These are phyloP conservation scores for Ia io DNA, from an alignment of 2,113 vertebrate species.

Conservation along the genomic window DNA sequence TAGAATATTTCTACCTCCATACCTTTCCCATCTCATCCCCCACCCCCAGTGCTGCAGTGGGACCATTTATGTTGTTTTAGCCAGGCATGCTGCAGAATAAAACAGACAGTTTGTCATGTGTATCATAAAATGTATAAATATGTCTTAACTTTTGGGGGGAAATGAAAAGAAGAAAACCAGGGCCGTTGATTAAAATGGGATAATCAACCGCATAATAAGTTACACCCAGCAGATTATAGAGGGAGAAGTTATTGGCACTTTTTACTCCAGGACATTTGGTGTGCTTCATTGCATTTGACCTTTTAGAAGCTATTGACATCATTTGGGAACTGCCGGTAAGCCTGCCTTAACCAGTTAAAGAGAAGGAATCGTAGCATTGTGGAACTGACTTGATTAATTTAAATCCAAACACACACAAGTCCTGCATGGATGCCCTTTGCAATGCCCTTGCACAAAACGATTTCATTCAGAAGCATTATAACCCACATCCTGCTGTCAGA, in stretches of 20 bases:
- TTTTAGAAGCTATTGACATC: constrained; percentile 38
- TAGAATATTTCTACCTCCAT: not conserved
- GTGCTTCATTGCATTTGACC: constrained; percentile 7
- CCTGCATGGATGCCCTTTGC: constrained; percentile 17
- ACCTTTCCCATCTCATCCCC: not conserved
- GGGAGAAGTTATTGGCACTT: not conserved
- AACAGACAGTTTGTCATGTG: not conserved
- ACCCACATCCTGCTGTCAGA: not conserved
- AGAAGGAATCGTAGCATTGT: constrained; percentile 43
- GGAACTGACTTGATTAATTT: constrained; percentile 58
- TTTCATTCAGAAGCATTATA: not conserved
- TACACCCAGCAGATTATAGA: not conserved
- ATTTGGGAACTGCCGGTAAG: constrained; percentile 35
- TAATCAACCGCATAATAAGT: not conserved
- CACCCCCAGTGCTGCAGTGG: not conserved
- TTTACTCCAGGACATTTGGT: not conserved
- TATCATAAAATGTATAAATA: not conserved
- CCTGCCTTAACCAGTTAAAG: constrained; percentile 18
- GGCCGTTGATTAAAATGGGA: constrained; percentile 27
- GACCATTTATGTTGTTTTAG: not conserved
- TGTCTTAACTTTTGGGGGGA: not conserved
- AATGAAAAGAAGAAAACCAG: not conserved
- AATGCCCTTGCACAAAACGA: constrained; percentile 11
- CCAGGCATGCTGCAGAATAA: not conserved
- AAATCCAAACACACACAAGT: constrained; percentile 33